Conservation (phyloP, 2,888 invertebrate genomes). For the Cephonodes hylas region DNA sequence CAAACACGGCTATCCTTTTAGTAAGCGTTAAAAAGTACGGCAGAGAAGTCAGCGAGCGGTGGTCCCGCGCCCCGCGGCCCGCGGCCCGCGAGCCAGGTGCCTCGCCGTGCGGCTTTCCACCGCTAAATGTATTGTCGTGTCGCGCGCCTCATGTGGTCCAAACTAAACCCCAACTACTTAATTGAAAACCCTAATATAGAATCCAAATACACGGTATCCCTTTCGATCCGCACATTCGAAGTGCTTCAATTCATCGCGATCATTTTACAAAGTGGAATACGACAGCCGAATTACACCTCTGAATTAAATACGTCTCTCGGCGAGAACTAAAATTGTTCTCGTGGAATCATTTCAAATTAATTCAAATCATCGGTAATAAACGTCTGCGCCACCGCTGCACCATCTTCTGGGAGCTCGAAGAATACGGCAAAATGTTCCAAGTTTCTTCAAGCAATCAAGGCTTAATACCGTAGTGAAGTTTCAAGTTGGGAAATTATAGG, state of each 20-base stretch:
- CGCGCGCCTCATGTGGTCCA: slow-evolving; percentile 62
- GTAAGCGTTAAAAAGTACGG: slow-evolving; percentile 67
- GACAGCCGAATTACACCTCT: slow-evolving; percentile 26
- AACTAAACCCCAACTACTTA: slow-evolving; percentile 75
- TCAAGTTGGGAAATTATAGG: slow-evolving; percentile 81
- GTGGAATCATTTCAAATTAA: slow-evolving; percentile 51
- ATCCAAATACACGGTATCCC: slow-evolving; percentile 72
- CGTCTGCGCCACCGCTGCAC: slow-evolving; percentile 70
- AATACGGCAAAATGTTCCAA: slow-evolving; percentile 80
- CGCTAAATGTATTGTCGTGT: slow-evolving; percentile 78
- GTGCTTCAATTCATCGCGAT: slow-evolving; percentile 57
- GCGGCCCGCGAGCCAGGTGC: slow-evolving; percentile 24
- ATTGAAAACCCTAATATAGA: slow-evolving; percentile 76
- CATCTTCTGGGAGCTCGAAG: slow-evolving; percentile 77
- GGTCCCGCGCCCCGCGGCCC: slow-evolving; percentile 36
- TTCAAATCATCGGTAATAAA: slow-evolving; percentile 75
- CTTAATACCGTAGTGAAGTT: slow-evolving; percentile 81
- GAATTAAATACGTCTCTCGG: not conserved
- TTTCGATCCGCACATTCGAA: slow-evolving; percentile 64
- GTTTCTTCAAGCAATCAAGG: slow-evolving; percentile 81
- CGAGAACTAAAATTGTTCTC: slow-evolving; percentile 13
- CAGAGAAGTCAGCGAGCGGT: slow-evolving; percentile 57
- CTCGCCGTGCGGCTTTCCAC: slow-evolving; percentile 19
- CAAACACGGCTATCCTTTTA: slow-evolving; percentile 79
- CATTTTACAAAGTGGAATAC: slow-evolving; percentile 47